Evolutionary conservation across 2,888 invertebrate species (phyloP).

Genomic region (Amblyjoppa fuscipennis): DNA sequence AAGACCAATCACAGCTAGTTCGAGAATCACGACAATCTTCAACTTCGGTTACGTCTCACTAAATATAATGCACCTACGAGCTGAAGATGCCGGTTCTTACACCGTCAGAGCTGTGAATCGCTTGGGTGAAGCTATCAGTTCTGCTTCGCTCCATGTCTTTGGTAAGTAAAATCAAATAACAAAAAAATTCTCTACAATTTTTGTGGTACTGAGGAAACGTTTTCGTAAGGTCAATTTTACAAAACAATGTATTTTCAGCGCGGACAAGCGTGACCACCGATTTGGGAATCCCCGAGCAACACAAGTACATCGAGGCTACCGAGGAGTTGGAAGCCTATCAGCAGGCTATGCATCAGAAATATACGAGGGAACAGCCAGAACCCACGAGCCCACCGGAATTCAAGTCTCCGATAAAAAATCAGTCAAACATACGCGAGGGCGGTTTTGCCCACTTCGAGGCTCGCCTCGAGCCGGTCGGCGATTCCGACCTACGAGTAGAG

Average conservation of each 20-base stretch:
- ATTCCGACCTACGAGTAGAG: conserved; percentile 95
- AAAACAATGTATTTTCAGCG: conserved; percentile 79
- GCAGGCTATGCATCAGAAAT: conserved; percentile 92
- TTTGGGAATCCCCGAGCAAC: conserved; percentile 95
- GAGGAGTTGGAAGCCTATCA: conserved; percentile 96
- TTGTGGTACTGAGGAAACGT: neutral
- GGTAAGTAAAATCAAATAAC: conserved; percentile 79
- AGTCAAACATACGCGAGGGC: conserved; percentile 94
- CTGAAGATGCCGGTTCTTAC: conserved; percentile 98
- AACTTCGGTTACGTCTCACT: conserved; percentile 99
- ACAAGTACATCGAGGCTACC: conserved; percentile 96
- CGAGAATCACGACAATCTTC: conserved; percentile 98
- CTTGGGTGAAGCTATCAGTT: conserved; percentile 95
- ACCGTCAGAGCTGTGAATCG: conserved; percentile 96
- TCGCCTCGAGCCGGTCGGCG: conserved; percentile 96
- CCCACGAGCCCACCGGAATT: conserved; percentile 93
- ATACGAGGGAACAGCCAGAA: conserved; percentile 93
- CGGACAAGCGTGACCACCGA: conserved; percentile 94
- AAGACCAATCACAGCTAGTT: conserved; percentile 97
- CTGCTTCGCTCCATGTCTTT: conserved; percentile 91
- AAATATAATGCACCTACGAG: conserved; percentile 99
- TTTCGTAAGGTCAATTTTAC: neutral
- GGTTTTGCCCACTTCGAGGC: conserved; percentile 98
- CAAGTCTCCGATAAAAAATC: conserved; percentile 95
- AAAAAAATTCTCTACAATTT: neutral